Percentiles rank a stretch among this genome's conserved stretches.
Evolutionary conservation across 2,113 vertebrate genomes (phyloP).

Genomic region (Diglossa brunneiventris): DNA sequence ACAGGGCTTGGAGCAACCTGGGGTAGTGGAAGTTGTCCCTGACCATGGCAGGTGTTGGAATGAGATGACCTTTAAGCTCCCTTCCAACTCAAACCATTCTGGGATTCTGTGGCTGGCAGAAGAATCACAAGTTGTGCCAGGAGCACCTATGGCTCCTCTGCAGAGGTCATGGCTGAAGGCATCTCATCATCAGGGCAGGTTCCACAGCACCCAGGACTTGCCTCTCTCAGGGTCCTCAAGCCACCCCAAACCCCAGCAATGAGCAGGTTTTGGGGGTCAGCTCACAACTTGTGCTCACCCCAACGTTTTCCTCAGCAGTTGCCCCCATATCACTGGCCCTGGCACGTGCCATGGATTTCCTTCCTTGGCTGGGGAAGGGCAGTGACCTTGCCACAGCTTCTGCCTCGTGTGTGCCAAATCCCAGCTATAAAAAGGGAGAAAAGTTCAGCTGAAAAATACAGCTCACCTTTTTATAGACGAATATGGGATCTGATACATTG

Average conservation of each 20-base stretch:
- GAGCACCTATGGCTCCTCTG: not conserved
- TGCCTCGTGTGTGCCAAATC: not conserved
- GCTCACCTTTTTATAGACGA: conserved; percentile 20
- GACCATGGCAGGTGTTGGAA: not conserved
- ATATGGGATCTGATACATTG: not conserved
- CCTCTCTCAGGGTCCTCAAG: not conserved
- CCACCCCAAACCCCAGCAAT: rapidly evolving
- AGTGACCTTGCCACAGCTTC: not conserved
- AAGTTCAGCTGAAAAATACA: conserved; percentile 5
- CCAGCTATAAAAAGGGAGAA: not conserved
- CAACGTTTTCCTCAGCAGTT: not conserved
- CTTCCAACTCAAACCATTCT: not conserved
- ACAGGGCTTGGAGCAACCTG: not conserved
- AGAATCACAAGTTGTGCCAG: rapidly evolving
- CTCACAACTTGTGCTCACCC: not conserved
- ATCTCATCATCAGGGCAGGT: not conserved
- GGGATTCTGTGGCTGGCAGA: not conserved
- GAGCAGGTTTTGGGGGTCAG: not conserved
- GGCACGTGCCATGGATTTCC: rapidly evolving
- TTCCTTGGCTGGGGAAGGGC: not conserved
- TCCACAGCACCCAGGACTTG: not conserved
- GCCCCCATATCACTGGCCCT: rapidly evolving
- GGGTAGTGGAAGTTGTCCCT: not conserved
- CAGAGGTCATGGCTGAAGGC: not conserved
- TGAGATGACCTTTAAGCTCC: not conserved